Percentiles rank a stretch among this genome's conserved stretches.
Conservation (phyloP, 2,797 vertebrate species). For the Lemur catta region DNA sequence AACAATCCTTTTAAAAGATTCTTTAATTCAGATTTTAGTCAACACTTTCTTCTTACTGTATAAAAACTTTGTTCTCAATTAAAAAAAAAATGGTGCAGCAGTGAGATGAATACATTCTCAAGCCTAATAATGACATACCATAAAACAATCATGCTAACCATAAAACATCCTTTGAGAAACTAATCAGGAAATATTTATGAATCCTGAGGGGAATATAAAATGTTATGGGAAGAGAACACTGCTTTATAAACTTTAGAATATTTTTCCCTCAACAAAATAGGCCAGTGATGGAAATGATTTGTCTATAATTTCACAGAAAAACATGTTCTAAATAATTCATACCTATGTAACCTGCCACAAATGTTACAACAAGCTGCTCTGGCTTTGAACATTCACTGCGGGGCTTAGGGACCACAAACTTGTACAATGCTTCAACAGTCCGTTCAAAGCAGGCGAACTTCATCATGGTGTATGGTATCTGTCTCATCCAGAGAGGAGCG, state of each 20-base stretch:
- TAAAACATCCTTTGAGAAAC: neutral
- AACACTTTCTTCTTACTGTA: neutral
- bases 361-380: slow-evolving; percentile 97
- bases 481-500: slow-evolving; percentile 98
- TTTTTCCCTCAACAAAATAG: neutral
- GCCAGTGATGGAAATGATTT: neutral
- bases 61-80: neutral
- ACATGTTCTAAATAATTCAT: slow-evolving; percentile 77
- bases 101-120: neutral
- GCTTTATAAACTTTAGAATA: neutral
- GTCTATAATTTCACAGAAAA: neutral
- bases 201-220: neutral
- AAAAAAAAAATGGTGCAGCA: neutral
- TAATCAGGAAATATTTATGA: neutral
- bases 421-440: slow-evolving; percentile 96
- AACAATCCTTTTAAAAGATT: neutral
- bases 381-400: slow-evolving; percentile 93
- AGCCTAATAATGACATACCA: neutral
- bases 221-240: neutral
- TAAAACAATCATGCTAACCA: neutral
- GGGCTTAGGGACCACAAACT: slow-evolving; percentile 95
- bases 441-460: slow-evolving; percentile 99
- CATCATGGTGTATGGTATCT: slow-evolving; percentile 99
- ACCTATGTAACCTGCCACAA: slow-evolving; percentile 98
- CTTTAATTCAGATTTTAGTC: neutral